Evolutionary conservation across 2,113 vertebrate species (phyloP).

Genomic region (Chamaetylas fuelleborni): DNA sequence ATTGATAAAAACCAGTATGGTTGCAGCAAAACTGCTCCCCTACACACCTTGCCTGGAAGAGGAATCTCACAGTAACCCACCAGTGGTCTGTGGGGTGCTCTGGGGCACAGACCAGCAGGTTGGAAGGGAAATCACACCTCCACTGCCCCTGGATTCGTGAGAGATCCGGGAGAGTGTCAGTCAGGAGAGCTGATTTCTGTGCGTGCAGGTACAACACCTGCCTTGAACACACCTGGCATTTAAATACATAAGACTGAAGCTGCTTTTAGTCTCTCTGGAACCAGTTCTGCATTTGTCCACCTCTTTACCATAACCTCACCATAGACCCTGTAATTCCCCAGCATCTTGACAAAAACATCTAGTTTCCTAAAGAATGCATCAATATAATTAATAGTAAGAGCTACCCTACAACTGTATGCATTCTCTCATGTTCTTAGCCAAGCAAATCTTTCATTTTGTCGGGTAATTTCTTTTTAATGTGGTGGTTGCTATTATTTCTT

Average conservation of each 20-base stretch:
- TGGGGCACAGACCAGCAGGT: fast-evolving
- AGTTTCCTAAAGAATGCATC: background rate
- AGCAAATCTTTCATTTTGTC: conserved; percentile 58
- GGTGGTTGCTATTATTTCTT: conserved; percentile 53
- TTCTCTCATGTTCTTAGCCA: background rate
- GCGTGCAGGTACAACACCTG: background rate
- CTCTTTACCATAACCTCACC: background rate
- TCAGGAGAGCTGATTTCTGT: fast-evolving
- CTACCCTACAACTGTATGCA: background rate
- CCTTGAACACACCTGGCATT: background rate
- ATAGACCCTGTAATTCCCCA: background rate
- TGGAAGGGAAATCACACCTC: background rate
- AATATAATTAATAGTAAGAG: conserved; percentile 2
- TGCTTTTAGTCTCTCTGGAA: background rate
- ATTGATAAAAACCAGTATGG: fast-evolving
- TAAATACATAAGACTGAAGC: background rate
- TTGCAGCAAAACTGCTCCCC: background rate
- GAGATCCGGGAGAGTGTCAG: background rate
- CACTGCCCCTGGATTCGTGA: fast-evolving
- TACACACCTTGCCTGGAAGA: background rate
- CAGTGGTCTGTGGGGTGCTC: background rate
- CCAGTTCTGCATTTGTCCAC: background rate
- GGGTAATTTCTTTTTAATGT: conserved; percentile 60
- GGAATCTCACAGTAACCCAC: background rate
- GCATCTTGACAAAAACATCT: background rate